Conservation (phyloP, 2,113 vertebrate species). For the Theristicus caerulescens region DNA sequence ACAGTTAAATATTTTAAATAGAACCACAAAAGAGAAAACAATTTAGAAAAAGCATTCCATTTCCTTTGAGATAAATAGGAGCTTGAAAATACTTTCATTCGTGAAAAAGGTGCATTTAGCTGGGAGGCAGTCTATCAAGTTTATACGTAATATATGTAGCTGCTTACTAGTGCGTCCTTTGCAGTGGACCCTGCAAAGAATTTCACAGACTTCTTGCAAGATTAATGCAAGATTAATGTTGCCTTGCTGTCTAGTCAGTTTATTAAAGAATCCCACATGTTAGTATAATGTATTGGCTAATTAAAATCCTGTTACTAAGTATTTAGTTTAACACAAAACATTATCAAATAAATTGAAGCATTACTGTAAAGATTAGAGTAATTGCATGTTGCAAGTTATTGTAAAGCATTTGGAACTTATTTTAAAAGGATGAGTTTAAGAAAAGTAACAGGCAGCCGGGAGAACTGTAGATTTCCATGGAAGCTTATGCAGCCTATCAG, state of each 20-base stretch:
- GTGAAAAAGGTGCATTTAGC: background rate
- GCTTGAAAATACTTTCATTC: background rate
- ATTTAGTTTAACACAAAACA: conserved; percentile 5
- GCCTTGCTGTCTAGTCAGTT: background rate
- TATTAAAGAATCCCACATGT: background rate
- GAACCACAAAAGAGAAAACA: background rate
- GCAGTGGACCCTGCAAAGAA: background rate
- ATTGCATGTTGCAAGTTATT: background rate
- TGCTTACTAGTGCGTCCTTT: background rate
- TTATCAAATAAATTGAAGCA: background rate
- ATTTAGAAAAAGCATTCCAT: background rate
- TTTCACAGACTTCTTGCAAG: background rate
- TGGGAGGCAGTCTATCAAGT: background rate
- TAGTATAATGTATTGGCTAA: background rate
- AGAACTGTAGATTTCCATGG: background rate
- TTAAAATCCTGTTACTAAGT: conserved; percentile 1
- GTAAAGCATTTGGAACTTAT: background rate
- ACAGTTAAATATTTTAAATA: background rate
- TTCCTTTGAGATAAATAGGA: background rate
- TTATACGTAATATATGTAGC: background rate
- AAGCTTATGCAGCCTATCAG: background rate
- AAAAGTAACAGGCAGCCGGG: background rate
- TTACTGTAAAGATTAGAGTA: background rate
- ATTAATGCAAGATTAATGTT: background rate
- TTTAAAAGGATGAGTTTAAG: background rate